Percentiles rank a stretch among this genome's conserved stretches.
phyloP scores from a whole-genome alignment of 2,113 vertebrate genomes.

The Tetraodon nigroviridis region DNA sequence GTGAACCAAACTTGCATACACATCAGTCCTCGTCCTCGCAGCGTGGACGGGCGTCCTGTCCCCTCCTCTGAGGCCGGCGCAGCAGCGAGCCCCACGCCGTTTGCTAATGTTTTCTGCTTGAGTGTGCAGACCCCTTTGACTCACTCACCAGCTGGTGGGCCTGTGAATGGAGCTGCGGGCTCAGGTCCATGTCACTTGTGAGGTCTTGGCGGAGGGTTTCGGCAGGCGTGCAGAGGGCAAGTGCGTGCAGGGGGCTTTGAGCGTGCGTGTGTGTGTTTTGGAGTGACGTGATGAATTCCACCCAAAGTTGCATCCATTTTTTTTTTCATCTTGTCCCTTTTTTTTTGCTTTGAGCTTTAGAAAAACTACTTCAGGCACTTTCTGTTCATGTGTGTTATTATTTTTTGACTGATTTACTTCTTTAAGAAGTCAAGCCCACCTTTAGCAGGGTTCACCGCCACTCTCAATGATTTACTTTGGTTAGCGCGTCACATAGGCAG shows the following conservation, averaged over 20 bases:
- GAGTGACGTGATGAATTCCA: background rate
- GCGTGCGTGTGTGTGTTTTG: conserved; percentile 47
- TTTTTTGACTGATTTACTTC: too few relatives aligned
- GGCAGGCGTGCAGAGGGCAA: conserved; percentile 52
- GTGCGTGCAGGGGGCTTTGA: conserved; percentile 61
- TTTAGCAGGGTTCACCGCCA: too few relatives aligned
- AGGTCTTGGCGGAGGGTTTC: conserved; percentile 92
- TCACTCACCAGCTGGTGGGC: conserved; percentile 96
- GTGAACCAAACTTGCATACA: conserved; percentile 22
- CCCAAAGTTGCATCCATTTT: too few relatives aligned
- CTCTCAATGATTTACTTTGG: too few relatives aligned
- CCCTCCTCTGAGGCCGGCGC: conserved; percentile 39
- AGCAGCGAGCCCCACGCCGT: conserved; percentile 64
- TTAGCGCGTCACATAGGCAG: background rate
- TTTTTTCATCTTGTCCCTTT: too few relatives aligned
- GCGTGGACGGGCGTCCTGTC: conserved; percentile 36
- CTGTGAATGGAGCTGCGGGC: conserved; percentile 88
- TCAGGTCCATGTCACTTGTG: conserved; percentile 94
- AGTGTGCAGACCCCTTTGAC: conserved; percentile 84
- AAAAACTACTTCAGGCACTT: too few relatives aligned
- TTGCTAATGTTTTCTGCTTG: conserved; percentile 81
- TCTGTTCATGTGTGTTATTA: too few relatives aligned
- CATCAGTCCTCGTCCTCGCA: conserved; percentile 39
- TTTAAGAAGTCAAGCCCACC: too few relatives aligned
- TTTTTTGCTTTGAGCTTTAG: too few relatives aligned